Conservation (phyloP, 2,113 vertebrate species). For the Cochlearius cochlearius region DNA sequence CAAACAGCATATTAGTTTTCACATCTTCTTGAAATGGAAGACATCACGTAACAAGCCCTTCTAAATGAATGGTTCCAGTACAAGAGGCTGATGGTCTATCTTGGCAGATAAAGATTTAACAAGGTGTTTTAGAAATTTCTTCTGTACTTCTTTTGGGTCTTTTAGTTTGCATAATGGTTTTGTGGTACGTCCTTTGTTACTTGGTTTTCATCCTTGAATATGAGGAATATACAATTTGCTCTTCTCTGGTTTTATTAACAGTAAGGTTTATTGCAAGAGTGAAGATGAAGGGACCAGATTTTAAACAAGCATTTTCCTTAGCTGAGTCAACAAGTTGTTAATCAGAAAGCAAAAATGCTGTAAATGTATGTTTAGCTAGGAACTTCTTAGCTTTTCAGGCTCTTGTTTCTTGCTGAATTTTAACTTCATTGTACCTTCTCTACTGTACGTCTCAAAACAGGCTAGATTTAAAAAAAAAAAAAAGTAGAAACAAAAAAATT, state of each 20-base stretch:
- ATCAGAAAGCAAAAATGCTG: neutral
- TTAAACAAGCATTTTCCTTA: neutral
- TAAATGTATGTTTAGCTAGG: neutral
- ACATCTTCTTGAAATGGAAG: constrained; percentile 12
- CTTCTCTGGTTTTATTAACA: neutral
- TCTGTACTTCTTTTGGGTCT: neutral
- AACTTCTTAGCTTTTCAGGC: neutral
- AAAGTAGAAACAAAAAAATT: neutral
- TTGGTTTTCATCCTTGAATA: neutral
- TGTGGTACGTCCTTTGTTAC: neutral
- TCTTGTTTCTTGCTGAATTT: neutral
- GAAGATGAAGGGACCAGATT: neutral
- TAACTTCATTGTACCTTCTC: neutral
- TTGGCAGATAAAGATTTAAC: neutral
- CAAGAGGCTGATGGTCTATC: neutral
- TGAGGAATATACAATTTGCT: neutral
- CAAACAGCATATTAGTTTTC: constrained; percentile 14
- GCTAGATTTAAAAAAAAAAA: neutral
- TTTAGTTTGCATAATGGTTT: neutral
- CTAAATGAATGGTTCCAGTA: neutral
- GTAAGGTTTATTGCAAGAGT: neutral
- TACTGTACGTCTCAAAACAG: neutral
- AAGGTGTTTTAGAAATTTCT: neutral
- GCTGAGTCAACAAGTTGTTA: neutral
- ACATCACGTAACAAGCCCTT: neutral